Conservation (phyloP, 2,113 vertebrate genomes). For the Saimiri boliviensis region DNA sequence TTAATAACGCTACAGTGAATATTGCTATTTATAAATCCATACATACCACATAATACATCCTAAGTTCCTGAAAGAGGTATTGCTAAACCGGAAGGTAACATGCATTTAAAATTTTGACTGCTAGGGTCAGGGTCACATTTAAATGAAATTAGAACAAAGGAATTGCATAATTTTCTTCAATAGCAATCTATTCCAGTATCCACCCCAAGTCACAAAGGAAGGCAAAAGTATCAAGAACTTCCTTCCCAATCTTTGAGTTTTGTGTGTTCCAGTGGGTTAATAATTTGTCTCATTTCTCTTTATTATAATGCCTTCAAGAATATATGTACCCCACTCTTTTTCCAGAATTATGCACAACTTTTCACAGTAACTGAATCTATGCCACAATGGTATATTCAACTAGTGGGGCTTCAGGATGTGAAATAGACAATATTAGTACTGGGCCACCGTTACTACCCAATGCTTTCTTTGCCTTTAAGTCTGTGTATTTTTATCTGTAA, state of each 20-base stretch:
- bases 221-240: conserved; percentile 39
- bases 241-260: background rate
- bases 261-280: background rate
- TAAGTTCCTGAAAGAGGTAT: conserved; percentile 18
- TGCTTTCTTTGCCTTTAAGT: background rate
- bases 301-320: conserved; percentile 10
- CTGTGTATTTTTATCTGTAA: background rate
- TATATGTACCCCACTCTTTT: background rate
- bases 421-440: background rate
- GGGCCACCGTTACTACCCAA: background rate
- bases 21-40: background rate
- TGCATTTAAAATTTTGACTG: background rate
- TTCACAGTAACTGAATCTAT: background rate
- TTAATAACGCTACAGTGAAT: background rate
- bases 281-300: background rate
- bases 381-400: background rate
- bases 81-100: background rate
- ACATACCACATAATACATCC: background rate
- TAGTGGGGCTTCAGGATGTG: background rate
- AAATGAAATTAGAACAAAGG: background rate
- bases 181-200: background rate
- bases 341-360: conserved; percentile 16
- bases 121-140: background rate
- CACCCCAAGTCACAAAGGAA: background rate
- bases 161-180: background rate